These are phyloP conservation scores for Drosophila baimaii DNA, from an alignment of 1,140 invertebrate species.

Conservation along the genomic window DNA sequence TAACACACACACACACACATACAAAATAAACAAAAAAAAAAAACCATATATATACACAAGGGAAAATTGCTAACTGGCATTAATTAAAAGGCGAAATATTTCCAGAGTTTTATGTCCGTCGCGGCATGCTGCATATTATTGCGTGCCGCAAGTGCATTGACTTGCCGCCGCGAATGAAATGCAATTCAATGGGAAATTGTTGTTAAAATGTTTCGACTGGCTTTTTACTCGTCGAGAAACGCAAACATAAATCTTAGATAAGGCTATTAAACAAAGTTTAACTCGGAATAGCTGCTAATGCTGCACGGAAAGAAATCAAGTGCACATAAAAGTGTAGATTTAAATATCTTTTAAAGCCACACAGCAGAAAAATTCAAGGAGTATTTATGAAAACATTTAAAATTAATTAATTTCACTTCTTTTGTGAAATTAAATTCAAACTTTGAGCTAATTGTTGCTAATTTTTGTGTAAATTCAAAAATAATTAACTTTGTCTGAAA, in stretches of 20 bases:
- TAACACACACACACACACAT: conserved; percentile 34
- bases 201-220: conserved; percentile 36
- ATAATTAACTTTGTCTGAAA: too few species aligned
- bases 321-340: background rate
- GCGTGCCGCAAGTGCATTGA: conserved; percentile 67
- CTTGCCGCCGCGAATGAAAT: conserved; percentile 43
- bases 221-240: conserved; percentile 25
- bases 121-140: conserved; percentile 53
- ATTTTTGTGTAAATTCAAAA: background rate
- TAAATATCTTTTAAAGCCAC: background rate
- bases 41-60: conserved; percentile 1
- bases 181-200: conserved; percentile 34
- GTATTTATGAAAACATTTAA: accelerated
- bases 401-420: too few species aligned
- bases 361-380: background rate
- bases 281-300: conserved; percentile 11
- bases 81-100: conserved; percentile 73
- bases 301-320: conserved; percentile 12
- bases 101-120: conserved; percentile 42
- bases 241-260: conserved; percentile 44
- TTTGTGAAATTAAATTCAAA: background rate
- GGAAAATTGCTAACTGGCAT: conserved; percentile 49
- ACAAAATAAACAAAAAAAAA: background rate
- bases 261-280: conserved; percentile 39
- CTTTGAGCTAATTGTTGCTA: background rate